Conservation (phyloP, 2,888 invertebrate species). For the Limnephilus rhombicus region DNA sequence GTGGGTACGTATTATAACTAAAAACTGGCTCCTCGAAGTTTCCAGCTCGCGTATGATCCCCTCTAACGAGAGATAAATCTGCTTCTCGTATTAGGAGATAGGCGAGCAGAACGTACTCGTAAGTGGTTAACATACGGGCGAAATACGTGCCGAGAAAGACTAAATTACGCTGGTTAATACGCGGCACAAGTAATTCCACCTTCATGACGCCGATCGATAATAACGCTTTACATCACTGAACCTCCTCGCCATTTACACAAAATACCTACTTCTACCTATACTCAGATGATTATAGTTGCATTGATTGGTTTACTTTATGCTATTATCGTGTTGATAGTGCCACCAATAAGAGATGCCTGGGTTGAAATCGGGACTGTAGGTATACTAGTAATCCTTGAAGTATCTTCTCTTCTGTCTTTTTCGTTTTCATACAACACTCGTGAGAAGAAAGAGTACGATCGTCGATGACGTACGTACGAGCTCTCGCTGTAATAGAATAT, state of each 20-base stretch:
- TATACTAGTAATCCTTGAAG: too few species aligned
- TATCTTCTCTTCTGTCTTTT: too few species aligned
- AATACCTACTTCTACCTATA: not conserved
- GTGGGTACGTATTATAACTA: not conserved
- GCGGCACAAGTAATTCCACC: not conserved
- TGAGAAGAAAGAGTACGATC: too few species aligned
- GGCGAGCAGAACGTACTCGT: not conserved
- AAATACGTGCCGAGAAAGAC: constrained; percentile 24
- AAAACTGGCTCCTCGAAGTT: not conserved
- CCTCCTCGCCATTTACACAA: not conserved
- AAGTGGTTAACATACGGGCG: constrained; percentile 16
- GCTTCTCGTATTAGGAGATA: constrained; percentile 12
- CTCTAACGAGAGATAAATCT: constrained; percentile 10
- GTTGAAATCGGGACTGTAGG: too few species aligned
- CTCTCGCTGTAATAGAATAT: too few species aligned
- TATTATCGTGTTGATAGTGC: too few species aligned
- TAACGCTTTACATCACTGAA: not conserved
- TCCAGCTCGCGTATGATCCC: not conserved
- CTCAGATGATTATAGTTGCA: not conserved
- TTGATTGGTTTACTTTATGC: not conserved
- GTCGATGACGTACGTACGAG: too few species aligned
- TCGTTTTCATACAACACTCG: too few species aligned
- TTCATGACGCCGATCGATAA: not conserved
- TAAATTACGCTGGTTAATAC: not conserved
- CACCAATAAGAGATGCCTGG: not conserved